Evolutionary conservation across 2,113 vertebrate species (phyloP), one percentile per base, ranked within the genome.

Genomic region (Chroicocephalus ridibundus): DNA sequence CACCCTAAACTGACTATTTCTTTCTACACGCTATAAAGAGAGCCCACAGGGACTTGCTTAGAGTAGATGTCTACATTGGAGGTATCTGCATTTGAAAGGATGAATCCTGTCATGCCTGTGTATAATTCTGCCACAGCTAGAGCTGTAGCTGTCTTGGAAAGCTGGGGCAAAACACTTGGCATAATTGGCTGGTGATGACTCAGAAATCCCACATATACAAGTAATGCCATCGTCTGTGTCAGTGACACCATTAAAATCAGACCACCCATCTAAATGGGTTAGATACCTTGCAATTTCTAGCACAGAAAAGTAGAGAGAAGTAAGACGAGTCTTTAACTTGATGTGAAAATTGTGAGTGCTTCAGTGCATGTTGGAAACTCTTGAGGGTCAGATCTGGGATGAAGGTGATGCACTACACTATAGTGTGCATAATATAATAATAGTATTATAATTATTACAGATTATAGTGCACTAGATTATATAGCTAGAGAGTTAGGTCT

Each of bases 261-360:
- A 76, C 26, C 36, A 69, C 17, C 16, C 17, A 13, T 29, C 20
- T 21, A 15, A 72, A 52, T 1, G 24, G 13, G 8, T 74, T 19
- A 21, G 58, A 91, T 88, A 81, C 5, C 3, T 34, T 76, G 34
- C n/a, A 3, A 2, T 31, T 46, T 34, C 75, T 60, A 51, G 32
- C n/a, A 44, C 27, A 58, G 64, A 26, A 44, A 46, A 85, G 9
- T 0, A 49, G 17, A 38, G 38, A 47, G 44, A 32, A 79, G 62
- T 19, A 57, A 52, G 6, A 31, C 1, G 2, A 4, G 15, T 18
- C 40, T 62, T 85, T 20, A 61, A 17, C 11, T 9, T 1, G 1
- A 17, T 2, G 13, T 44, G 13, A 34, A 76, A 66, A 19, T 7
- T 27, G 36, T 0, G 13, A 66, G 3, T 6, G 15, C 15, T 29